Evolutionary conservation across 1,140 invertebrate species (phyloP).

Genomic region (Acromyrmex echinatior): DNA sequence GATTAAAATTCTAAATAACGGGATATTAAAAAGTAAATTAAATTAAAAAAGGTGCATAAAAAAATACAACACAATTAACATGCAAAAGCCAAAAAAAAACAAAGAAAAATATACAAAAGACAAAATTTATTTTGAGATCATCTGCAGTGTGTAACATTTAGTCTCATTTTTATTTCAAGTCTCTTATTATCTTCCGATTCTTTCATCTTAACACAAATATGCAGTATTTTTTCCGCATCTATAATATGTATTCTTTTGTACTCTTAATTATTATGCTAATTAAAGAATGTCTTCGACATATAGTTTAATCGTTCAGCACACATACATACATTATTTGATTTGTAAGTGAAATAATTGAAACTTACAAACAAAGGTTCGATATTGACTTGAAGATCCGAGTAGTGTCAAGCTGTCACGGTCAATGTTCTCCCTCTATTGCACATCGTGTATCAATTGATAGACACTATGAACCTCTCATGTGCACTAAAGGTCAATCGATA

Average conservation of each 20-base stretch:
- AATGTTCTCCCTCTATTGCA: constrained; percentile 37
- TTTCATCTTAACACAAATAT: background rate
- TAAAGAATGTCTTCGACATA: background rate
- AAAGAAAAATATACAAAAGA: background rate
- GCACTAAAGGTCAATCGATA: constrained; percentile 55
- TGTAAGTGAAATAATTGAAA: constrained; percentile 1
- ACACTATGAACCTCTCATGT: constrained; percentile 20
- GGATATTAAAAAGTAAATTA: background rate
- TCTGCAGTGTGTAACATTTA: background rate
- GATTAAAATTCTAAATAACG: background rate
- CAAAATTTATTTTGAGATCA: background rate
- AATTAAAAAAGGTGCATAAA: constrained; percentile 3
- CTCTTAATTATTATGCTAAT: background rate
- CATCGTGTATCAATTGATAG: constrained; percentile 34
- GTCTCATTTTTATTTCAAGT: constrained; percentile 9
- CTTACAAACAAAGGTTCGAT: background rate
- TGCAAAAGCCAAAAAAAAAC: background rate
- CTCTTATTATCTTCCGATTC: background rate
- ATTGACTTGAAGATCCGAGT: background rate
- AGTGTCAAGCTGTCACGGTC: constrained; percentile 39
- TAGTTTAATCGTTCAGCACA: background rate
- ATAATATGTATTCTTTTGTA: background rate
- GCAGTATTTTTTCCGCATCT: background rate
- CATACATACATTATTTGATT: background rate
- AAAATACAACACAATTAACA: background rate